Conservation (phyloP, 2,797 vertebrate genomes). For the Ptychadena robeensis region DNA sequence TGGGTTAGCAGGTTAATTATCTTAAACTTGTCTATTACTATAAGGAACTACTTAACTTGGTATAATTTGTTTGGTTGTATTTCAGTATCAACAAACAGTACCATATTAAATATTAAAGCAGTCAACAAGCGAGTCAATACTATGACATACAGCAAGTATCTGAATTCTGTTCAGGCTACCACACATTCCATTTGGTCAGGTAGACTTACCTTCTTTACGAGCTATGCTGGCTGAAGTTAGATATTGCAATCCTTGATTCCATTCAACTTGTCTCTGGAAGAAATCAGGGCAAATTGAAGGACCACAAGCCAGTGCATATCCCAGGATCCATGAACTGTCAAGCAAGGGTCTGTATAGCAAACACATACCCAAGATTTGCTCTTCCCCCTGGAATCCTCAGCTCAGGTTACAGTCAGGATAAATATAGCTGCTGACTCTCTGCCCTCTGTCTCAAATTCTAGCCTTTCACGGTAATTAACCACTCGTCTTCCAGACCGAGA, state of each 20-base stretch:
- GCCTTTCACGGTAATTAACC: slow-evolving; percentile 56
- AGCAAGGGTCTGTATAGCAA: slow-evolving; percentile 14
- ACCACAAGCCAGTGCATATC: slow-evolving; percentile 1
- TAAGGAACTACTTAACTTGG: neutral
- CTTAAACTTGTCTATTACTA: neutral
- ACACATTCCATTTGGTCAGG: neutral
- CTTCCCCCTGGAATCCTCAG: slow-evolving; percentile 80
- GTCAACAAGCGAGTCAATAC: neutral
- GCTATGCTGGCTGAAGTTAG: neutral
- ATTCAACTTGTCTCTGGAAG: slow-evolving; percentile 27
- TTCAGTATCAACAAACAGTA: neutral
- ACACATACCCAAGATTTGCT: slow-evolving; percentile 41
- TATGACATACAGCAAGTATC: neutral
- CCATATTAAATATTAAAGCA: neutral
- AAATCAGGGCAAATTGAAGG: neutral
- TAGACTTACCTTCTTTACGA: slow-evolving; percentile 42
- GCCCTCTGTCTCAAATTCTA: slow-evolving; percentile 74
- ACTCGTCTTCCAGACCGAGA: slow-evolving; percentile 22
- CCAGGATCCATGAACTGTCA: slow-evolving; percentile 20
- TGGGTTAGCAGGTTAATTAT: neutral
- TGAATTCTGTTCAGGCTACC: neutral
- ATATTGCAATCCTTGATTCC: slow-evolving; percentile 8
- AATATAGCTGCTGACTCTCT: slow-evolving; percentile 95
- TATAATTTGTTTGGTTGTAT: neutral
- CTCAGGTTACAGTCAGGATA: slow-evolving; percentile 92